phyloP scores from a whole-genome alignment of 2,888 invertebrate genomes.

The Lymantria dispar region DNA sequence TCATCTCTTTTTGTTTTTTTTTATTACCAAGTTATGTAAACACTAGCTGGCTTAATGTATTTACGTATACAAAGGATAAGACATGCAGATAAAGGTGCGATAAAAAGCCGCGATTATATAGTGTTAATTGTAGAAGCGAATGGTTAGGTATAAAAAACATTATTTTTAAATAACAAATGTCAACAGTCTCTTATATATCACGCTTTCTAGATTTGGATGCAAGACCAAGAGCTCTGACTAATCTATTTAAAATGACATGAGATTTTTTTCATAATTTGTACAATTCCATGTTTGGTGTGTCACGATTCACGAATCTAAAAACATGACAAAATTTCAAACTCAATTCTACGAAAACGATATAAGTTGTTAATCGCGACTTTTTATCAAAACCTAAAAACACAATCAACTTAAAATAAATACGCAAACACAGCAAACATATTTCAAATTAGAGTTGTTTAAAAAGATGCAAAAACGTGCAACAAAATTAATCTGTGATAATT shows the following conservation, averaged over 20 bases:
- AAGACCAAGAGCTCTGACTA: no score
- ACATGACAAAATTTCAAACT: no score
- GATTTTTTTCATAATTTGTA: no score
- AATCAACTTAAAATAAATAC: constrained; percentile 10
- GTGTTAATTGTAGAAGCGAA: background rate
- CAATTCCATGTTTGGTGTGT: no score
- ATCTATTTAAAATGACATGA: no score
- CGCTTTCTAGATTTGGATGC: no score
- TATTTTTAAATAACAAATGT: no score
- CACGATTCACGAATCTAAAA: no score
- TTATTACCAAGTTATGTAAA: background rate
- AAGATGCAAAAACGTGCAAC: constrained; percentile 17
- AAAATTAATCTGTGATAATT: background rate
- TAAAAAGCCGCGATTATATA: background rate
- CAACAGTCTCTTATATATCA: no score
- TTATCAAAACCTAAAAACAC: constrained; percentile 19
- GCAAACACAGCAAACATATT: constrained; percentile 21
- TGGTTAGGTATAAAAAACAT: no score
- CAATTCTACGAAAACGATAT: no score
- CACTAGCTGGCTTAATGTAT: background rate
- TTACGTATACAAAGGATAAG: background rate
- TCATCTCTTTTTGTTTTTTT: background rate
- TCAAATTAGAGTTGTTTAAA: constrained; percentile 26
- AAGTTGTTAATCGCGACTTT: constrained; percentile 1
- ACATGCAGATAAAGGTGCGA: background rate